These are phyloP conservation scores for Amblyraja radiata DNA, from an alignment of 2,797 vertebrate species.

Conservation along the genomic window DNA sequence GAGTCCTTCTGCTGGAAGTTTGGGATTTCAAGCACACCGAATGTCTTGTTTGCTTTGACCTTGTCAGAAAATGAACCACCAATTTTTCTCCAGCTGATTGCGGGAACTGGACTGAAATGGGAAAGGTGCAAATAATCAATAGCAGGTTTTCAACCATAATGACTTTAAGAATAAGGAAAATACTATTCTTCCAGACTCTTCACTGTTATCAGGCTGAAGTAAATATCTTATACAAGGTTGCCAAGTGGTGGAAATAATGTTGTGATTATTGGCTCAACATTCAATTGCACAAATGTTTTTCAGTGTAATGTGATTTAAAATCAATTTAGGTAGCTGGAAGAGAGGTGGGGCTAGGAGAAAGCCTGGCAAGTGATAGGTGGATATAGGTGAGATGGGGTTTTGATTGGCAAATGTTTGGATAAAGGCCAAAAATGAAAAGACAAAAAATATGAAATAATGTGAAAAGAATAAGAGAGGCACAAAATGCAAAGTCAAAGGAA, in stretches of 20 bases:
- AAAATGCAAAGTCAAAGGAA: too few relatives aligned
- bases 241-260: background rate
- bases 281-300: background rate
- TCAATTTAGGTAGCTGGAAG: too few relatives aligned
- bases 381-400: too few relatives aligned
- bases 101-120: slow-evolving; percentile 75
- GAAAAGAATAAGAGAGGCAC: too few relatives aligned
- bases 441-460: too few relatives aligned
- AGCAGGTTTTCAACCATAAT: background rate
- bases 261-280: background rate
- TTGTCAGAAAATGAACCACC: slow-evolving; percentile 80
- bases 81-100: slow-evolving; percentile 86
- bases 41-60: slow-evolving; percentile 77
- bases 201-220: background rate
- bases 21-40: slow-evolving; percentile 80
- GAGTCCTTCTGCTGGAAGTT: slow-evolving; percentile 87
- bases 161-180: background rate
- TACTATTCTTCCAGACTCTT: background rate
- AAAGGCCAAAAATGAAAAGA: too few relatives aligned
- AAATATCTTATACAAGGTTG: background rate
- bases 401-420: too few relatives aligned
- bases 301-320: too few relatives aligned
- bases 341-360: too few relatives aligned
- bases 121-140: slow-evolving; percentile 40
- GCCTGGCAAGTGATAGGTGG: too few relatives aligned